phyloP scores from a whole-genome alignment of 1,140 invertebrate genomes.

The Drosophila pectinifera region DNA sequence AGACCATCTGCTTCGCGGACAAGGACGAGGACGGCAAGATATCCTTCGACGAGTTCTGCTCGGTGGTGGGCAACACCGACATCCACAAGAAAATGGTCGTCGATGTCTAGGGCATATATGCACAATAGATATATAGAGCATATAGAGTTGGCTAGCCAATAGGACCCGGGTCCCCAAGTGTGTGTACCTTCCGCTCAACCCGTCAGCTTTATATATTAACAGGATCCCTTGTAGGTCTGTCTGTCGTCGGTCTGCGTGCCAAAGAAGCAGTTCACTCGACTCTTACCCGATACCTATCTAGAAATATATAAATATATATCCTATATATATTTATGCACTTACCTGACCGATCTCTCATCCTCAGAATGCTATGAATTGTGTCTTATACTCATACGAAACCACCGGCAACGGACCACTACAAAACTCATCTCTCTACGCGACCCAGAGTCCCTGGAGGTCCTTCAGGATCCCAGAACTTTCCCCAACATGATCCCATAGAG shows the following conservation, averaged over 20 bases:
- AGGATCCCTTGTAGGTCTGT: conserved; percentile 35
- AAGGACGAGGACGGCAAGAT: conserved; percentile 98
- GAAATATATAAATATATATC: background rate
- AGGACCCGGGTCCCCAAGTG: conserved; percentile 13
- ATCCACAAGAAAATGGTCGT: conserved; percentile 99
- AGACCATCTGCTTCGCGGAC: conserved; percentile 97
- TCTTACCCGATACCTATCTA: conserved; percentile 20
- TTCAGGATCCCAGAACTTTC: background rate
- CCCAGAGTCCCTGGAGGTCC: background rate
- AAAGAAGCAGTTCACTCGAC: conserved; percentile 31
- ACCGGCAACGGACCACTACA: conserved; percentile 57
- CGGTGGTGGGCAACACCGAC: conserved; percentile 97
- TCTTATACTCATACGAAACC: conserved; percentile 60
- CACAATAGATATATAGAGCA: conserved; percentile 5
- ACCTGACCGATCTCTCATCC: conserved; percentile 45
- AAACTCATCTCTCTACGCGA: conserved; percentile 3
- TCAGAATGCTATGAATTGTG: conserved; percentile 53
- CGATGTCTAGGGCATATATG: conserved; percentile 89
- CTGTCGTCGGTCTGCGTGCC: conserved; percentile 44
- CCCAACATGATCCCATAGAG: background rate
- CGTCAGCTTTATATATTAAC: conserved; percentile 46
- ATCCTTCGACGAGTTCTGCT: conserved; percentile 98
- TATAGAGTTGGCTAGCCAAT: conserved; percentile 5
- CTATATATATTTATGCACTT: conserved; percentile 18
- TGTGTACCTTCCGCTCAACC: conserved; percentile 41